Conservation (phyloP, 2,113 vertebrate species). For the Indicator indicator region DNA sequence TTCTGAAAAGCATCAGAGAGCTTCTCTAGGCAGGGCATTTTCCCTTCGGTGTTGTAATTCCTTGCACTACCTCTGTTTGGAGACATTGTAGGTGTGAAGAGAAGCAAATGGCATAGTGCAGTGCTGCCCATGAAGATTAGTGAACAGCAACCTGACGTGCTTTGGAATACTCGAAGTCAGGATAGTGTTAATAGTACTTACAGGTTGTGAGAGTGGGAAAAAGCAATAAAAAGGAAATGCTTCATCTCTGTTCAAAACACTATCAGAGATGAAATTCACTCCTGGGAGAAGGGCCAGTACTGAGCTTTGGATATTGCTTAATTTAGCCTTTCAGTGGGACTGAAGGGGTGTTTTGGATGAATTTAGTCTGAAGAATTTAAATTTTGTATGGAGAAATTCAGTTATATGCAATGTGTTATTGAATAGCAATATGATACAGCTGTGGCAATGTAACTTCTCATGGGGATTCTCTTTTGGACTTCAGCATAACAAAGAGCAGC, state of each 20-base stretch:
- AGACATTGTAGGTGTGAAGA: neutral
- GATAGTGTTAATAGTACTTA: conserved; percentile 51
- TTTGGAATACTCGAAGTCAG: conserved; percentile 4
- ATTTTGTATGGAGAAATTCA: neutral
- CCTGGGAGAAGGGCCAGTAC: conserved; percentile 39
- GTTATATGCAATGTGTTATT: neutral
- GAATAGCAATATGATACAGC: neutral
- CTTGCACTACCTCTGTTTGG: conserved; percentile 4
- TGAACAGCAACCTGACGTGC: neutral
- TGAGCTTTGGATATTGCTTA: conserved; percentile 14
- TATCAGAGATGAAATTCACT: conserved; percentile 29
- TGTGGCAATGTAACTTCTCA: neutral
- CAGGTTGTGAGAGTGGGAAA: conserved; percentile 58
- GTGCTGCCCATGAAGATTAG: neutral
- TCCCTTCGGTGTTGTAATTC: conserved; percentile 23
- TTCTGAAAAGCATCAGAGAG: conserved; percentile 51
- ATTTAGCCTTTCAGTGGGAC: neutral
- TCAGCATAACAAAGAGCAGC: neutral
- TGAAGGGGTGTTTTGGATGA: neutral
- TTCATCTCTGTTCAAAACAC: conserved; percentile 57
- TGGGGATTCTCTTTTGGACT: neutral
- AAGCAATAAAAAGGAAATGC: conserved; percentile 56
- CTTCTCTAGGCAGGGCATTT: conserved; percentile 22
- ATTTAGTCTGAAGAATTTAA: neutral
- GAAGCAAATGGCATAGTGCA: neutral